Evolutionary conservation across 2,888 invertebrate genomes (phyloP), one percentile per base, ranked within the genome.

Genomic region (Pilophorus perplexus): DNA sequence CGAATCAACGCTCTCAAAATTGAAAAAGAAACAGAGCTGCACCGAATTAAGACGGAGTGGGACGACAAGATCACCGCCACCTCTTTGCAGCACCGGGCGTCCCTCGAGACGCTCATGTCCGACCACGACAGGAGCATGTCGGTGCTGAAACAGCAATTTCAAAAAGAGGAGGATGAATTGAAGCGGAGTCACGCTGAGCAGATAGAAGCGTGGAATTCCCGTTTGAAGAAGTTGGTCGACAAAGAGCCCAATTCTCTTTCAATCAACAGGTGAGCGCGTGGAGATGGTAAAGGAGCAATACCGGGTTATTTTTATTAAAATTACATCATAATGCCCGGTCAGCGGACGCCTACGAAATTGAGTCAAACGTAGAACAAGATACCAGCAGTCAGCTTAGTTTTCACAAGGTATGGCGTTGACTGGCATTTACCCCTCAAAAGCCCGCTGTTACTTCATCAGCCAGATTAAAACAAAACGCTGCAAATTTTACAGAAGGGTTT

Each of bases 81-180:
- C 12, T 27, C 33, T 12, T 44, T 64, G 2, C 68, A 68, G 52
- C 69, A 71, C n/a, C 65, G 67, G 23, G 54, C 44, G 8, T 55
- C 60, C 22, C 76, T 84, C 72, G 66, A 66, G 12, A 54, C 57
- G 20, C 38, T 67, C n/a, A 75, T 80, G 38, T 79, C 82, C 69
- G 81, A 82, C 64, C 83, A 84, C 72, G 80, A 81, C 72, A 77
- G 79, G 0, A 80, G 80, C 5, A 73, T 83, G 40, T 83, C 84
- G 27, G 77, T 81, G 22, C 74, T 84, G 10, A 64, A 69, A 52
- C 46, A 52, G 40, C 70, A 72, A 57, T 69, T 66, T 27, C 60
- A 67, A 25, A 59, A 69, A 60, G 71, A 72, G 68, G 68, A 78
- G 80, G 70, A 81, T 81, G 70, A 83, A 18, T 23, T 71, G 33